Percentiles rank a stretch among this genome's conserved stretches.
phyloP scores from a whole-genome alignment of 2,113 vertebrate genomes.

The Carollia perspicillata region DNA sequence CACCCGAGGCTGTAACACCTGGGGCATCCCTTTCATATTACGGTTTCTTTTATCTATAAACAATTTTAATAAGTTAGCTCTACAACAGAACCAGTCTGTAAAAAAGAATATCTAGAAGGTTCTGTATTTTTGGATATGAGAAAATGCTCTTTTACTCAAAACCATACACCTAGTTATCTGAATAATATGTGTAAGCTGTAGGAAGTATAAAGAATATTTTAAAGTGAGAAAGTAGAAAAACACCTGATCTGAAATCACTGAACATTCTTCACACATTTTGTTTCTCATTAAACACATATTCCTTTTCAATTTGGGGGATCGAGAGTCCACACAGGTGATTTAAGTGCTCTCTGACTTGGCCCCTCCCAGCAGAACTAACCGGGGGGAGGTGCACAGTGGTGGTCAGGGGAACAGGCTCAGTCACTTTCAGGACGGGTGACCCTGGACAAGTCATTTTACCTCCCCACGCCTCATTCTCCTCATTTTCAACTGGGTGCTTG shows the following conservation, averaged over 20 bases:
- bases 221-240: background rate
- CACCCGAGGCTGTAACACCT: background rate
- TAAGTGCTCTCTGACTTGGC: background rate
- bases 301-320: background rate
- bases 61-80: background rate
- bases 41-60: background rate
- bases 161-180: background rate
- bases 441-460: background rate
- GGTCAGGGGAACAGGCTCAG: background rate
- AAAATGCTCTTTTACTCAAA: background rate
- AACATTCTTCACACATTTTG: background rate
- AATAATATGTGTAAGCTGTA: background rate
- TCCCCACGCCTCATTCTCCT: background rate
- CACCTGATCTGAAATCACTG: background rate
- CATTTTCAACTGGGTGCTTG: background rate
- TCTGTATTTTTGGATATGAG: background rate
- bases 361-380: background rate
- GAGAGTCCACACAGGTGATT: background rate
- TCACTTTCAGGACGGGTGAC: background rate
- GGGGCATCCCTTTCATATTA: background rate
- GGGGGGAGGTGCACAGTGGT: rapidly evolving
- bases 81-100: background rate
- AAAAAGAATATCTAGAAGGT: background rate
- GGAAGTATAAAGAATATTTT: background rate
- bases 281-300: background rate